phyloP scores from a whole-genome alignment of 1,140 invertebrate genomes.

The Rhagoletis pomonella region DNA sequence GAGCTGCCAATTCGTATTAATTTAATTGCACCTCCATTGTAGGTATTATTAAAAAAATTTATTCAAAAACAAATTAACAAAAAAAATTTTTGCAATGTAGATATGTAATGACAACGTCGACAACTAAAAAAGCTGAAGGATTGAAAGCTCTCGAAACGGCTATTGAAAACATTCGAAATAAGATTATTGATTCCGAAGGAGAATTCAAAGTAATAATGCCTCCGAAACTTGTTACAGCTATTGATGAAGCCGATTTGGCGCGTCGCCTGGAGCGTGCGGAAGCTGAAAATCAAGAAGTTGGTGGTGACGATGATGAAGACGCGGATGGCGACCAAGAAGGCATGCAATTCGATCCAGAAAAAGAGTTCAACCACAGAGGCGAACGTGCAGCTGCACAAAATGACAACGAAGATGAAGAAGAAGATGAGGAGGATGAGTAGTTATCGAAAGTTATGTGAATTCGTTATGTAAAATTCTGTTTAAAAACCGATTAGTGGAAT shows the following conservation, averaged over 20 bases:
- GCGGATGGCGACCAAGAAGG: constrained; percentile 79
- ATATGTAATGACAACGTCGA: constrained; percentile 96
- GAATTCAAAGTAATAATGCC: constrained; percentile 97
- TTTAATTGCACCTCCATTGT: constrained; percentile 97
- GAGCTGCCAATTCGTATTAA: constrained; percentile 99
- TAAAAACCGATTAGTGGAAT: not conserved
- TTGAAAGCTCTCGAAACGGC: constrained; percentile 91
- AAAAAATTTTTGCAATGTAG: constrained; percentile 58
- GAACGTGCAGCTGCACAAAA: constrained; percentile 53
- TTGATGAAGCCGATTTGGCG: constrained; percentile 96
- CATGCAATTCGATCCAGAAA: constrained; percentile 75
- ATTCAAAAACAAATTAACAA: constrained; percentile 8
- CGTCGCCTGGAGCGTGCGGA: constrained; percentile 95
- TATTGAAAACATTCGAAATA: constrained; percentile 89
- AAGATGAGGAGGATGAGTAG: constrained; percentile 56
- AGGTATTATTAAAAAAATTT: constrained; percentile 79
- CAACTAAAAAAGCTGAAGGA: constrained; percentile 96
- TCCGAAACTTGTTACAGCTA: constrained; percentile 98
- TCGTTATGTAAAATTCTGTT: not conserved
- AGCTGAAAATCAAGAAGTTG: constrained; percentile 94
- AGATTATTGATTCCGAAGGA: constrained; percentile 89
- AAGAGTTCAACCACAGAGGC: constrained; percentile 71
- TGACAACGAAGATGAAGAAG: constrained; percentile 61
- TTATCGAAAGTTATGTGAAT: not conserved
- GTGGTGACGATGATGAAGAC: constrained; percentile 91